Evolutionary conservation across 2,113 vertebrate species (phyloP).

Genomic region (Urocolius indicus): DNA sequence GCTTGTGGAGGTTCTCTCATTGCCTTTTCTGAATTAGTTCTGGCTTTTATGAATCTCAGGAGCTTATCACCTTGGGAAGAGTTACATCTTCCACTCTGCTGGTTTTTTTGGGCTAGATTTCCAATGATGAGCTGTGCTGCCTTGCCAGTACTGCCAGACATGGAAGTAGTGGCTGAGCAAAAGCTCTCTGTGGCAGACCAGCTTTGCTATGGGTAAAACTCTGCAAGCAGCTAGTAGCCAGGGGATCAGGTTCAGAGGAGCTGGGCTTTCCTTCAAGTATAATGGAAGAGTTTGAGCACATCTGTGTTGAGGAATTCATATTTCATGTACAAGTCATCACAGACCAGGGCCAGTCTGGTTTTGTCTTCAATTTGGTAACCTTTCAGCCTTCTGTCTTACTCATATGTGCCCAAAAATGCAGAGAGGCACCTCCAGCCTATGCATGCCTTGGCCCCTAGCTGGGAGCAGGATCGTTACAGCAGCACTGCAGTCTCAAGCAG

Average conservation of each 20-base stretch:
- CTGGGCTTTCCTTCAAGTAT: neutral
- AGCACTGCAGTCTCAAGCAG: neutral
- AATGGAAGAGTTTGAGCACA: neutral
- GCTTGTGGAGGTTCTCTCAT: neutral
- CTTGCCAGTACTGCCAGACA: neutral
- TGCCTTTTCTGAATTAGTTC: neutral
- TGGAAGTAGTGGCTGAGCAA: neutral
- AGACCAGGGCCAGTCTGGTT: neutral
- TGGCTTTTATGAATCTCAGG: neutral
- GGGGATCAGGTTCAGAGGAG: neutral
- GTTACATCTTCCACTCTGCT: neutral
- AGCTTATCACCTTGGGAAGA: neutral
- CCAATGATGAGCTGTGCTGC: neutral
- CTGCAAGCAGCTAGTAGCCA: neutral
- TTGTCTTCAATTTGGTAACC: neutral
- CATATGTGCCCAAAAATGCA: neutral
- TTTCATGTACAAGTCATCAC: neutral
- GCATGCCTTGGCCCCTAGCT: neutral
- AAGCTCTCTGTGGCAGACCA: neutral
- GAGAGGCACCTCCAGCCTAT: accelerated
- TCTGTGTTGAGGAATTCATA: neutral
- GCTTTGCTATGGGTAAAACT: neutral
- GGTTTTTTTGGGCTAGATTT: neutral
- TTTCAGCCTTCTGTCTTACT: neutral
- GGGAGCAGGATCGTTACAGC: neutral